These are phyloP conservation scores for Sinhomidia bicolor DNA, from an alignment of 2,888 invertebrate genomes.

Conservation along the genomic window DNA sequence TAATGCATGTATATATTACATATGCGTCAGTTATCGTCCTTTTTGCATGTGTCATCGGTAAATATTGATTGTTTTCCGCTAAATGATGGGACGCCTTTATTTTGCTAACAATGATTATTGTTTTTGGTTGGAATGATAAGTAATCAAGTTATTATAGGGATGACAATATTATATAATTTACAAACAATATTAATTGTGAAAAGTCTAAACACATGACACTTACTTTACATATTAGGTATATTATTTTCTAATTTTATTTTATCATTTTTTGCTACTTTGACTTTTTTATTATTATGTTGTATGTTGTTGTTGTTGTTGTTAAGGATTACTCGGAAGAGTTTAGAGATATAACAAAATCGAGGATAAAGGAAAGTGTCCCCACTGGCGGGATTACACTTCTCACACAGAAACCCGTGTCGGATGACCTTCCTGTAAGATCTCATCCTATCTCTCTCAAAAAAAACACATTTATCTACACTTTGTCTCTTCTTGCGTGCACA, in stretches of 20 bases:
- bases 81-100: constrained; percentile 1
- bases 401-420: constrained; percentile 96
- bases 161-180: neutral
- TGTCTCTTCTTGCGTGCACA: constrained; percentile 6
- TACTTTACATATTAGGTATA: neutral
- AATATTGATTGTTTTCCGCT: neutral
- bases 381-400: constrained; percentile 96
- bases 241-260: constrained; percentile 51
- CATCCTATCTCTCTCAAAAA: constrained; percentile 32
- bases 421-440: constrained; percentile 91
- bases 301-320: constrained; percentile 75
- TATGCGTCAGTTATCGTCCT: neutral
- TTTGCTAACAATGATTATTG: constrained; percentile 26
- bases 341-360: constrained; percentile 97
- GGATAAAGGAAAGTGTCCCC: constrained; percentile 93
- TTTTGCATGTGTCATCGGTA: neutral
- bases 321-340: constrained; percentile 99
- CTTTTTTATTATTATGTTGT: constrained; percentile 66
- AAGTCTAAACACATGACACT: neutral
- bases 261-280: constrained; percentile 64
- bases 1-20: neutral
- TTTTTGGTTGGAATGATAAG: neutral
- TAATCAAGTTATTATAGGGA: neutral
- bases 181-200: neutral
- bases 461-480: constrained; percentile 20